A percentile compares a stretch with the other conserved stretches of the same genome.
Evolutionary conservation across 2,113 vertebrate species (phyloP).

Genomic region (Elgaria multicarinata): DNA sequence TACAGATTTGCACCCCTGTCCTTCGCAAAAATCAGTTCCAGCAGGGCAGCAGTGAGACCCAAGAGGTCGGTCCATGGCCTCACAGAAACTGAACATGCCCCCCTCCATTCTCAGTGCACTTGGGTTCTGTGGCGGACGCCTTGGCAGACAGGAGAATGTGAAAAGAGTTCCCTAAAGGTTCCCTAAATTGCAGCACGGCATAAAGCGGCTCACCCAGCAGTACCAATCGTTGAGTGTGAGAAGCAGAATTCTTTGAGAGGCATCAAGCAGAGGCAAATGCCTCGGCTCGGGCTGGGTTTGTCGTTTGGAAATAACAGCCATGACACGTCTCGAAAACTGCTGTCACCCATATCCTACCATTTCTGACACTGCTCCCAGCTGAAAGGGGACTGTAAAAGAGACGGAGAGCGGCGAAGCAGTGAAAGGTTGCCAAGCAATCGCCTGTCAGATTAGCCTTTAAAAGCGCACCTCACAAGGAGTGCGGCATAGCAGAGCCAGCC

Average conservation of each 20-base stretch:
- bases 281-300: slow-evolving; percentile 18
- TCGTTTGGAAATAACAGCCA: slow-evolving; percentile 25
- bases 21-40: too few species aligned
- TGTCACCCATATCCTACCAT: slow-evolving; percentile 19
- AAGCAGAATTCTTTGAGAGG: background rate
- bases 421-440: slow-evolving; percentile 57
- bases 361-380: slow-evolving; percentile 45
- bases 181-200: background rate
- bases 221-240: slow-evolving; percentile 10
- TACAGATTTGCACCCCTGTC: too few species aligned
- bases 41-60: background rate
- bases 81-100: background rate
- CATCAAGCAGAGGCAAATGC: background rate
- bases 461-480: slow-evolving; percentile 30
- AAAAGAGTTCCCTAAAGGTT: background rate
- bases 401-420: slow-evolving; percentile 51
- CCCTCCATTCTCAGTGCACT: background rate
- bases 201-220: rapidly evolving
- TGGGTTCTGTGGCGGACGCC: background rate
- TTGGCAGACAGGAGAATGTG: background rate
- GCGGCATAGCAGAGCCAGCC: background rate
- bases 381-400: slow-evolving; percentile 41
- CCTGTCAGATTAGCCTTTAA: slow-evolving; percentile 45
- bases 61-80: background rate
- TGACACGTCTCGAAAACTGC: slow-evolving; percentile 8